These are phyloP conservation scores for Micrasema longulum DNA, from an alignment of 1,140 invertebrate genomes.

Conservation along the genomic window DNA sequence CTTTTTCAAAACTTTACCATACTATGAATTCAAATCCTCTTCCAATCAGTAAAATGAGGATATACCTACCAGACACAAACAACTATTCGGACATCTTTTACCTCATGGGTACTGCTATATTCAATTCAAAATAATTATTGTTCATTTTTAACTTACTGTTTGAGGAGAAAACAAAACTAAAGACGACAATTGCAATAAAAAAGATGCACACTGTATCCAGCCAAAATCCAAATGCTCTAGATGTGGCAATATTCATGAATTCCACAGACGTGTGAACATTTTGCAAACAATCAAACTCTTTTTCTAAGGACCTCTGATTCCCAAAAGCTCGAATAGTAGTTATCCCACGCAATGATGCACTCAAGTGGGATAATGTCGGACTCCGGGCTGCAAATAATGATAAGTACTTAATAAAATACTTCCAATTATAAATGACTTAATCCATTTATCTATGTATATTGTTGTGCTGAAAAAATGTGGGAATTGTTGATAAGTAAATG, in stretches of 20 bases:
- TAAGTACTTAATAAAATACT: not conserved
- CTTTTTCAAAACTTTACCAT: no score
- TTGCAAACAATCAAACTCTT: conserved; percentile 68
- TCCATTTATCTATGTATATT: no score
- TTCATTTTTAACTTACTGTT: conserved; percentile 29
- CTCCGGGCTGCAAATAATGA: conserved; percentile 63
- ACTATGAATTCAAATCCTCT: no score
- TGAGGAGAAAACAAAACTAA: conserved; percentile 66
- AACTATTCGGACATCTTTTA: no score
- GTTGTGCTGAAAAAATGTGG: no score
- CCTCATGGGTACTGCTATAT: no score
- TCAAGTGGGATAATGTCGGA: conserved; percentile 79
- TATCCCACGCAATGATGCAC: conserved; percentile 75
- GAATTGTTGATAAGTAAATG: no score
- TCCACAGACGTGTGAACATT: conserved; percentile 66
- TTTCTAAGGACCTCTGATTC: conserved; percentile 69
- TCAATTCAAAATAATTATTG: not conserved
- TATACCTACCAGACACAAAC: no score
- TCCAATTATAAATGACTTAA: no score
- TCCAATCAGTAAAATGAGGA: no score
- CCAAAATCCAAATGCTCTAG: conserved; percentile 78
- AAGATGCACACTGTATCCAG: conserved; percentile 76
- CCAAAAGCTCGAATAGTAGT: conserved; percentile 76
- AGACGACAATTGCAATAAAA: conserved; percentile 72
- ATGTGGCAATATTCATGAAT: conserved; percentile 75